These are phyloP conservation scores for Heterodera filipjevi DNA, from an alignment of 2,888 invertebrate genomes.

Conservation along the genomic window DNA sequence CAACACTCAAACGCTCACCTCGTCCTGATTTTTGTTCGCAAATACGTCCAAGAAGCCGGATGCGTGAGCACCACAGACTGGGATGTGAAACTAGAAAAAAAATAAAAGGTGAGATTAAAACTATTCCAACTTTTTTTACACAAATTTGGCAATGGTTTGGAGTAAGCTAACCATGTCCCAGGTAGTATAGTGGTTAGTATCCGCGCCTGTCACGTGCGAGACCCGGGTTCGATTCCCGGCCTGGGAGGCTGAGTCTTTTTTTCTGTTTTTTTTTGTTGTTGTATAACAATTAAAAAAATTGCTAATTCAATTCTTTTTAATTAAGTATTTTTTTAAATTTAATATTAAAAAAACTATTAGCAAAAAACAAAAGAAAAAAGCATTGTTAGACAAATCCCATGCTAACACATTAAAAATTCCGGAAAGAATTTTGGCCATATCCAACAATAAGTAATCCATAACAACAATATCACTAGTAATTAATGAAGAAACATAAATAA, in stretches of 20 bases:
- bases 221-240: constrained; percentile 63
- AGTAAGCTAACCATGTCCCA: constrained; percentile 41
- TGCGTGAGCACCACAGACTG: constrained; percentile 51
- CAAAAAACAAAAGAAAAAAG: too few relatives aligned
- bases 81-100: constrained; percentile 48
- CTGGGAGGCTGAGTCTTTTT: constrained; percentile 49
- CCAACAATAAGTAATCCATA: too few relatives aligned
- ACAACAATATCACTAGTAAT: too few relatives aligned
- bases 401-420: too few relatives aligned
- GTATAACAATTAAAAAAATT: too few relatives aligned
- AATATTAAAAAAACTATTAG: too few relatives aligned
- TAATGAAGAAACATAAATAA: background rate
- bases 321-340: too few relatives aligned
- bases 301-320: too few relatives aligned
- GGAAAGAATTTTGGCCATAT: too few relatives aligned
- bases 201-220: constrained; percentile 64
- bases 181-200: constrained; percentile 63
- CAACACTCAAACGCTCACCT: background rate
- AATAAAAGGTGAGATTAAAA: background rate
- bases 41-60: constrained; percentile 54
- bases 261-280: constrained; percentile 32
- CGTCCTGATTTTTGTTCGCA: constrained; percentile 40
- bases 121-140: background rate
- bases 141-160: background rate
- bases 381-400: too few relatives aligned